phyloP scores from a whole-genome alignment of 2,113 vertebrate genomes.

The Cynocephalus volans region DNA sequence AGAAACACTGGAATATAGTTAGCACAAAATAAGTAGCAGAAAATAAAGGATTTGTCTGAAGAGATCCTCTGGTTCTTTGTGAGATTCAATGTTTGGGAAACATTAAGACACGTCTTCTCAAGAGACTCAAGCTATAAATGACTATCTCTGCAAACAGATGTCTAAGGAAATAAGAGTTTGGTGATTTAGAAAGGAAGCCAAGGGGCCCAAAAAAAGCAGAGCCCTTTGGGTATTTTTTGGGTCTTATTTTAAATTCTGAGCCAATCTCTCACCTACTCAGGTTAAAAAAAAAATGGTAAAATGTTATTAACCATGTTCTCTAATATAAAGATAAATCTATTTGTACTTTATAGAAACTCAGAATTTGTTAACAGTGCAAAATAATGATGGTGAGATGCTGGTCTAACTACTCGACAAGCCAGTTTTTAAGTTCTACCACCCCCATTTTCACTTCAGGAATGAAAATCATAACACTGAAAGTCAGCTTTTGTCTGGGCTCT shows the following conservation, averaged over 20 bases:
- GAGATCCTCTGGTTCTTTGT: slow-evolving; percentile 40
- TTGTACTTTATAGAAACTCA: slow-evolving; percentile 10
- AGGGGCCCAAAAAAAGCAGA: slow-evolving; percentile 4
- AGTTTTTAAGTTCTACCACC: slow-evolving; percentile 41
- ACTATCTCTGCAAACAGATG: slow-evolving; percentile 7
- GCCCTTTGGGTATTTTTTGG: neutral
- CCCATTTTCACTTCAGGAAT: slow-evolving; percentile 64
- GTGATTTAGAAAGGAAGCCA: slow-evolving; percentile 35
- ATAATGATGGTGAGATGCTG: slow-evolving; percentile 43
- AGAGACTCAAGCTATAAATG: neutral
- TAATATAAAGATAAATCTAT: slow-evolving; percentile 61
- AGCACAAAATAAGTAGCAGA: slow-evolving; percentile 37
- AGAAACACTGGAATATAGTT: slow-evolving; percentile 7
- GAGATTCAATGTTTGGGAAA: slow-evolving; percentile 39
- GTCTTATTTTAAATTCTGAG: neutral
- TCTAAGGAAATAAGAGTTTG: neutral
- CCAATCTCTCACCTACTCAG: slow-evolving; percentile 49
- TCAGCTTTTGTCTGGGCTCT: slow-evolving; percentile 56
- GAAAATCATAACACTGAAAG: slow-evolving; percentile 67
- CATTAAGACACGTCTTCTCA: neutral
- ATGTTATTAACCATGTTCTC: slow-evolving; percentile 35
- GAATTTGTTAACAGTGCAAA: slow-evolving; percentile 53
- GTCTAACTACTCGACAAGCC: neutral
- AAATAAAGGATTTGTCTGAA: slow-evolving; percentile 45
- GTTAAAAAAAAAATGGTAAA: slow-evolving; percentile 66